A percentile compares a stretch with the other conserved stretches of the same genome.
These are phyloP conservation scores for Petrocephalus sullivani DNA, from an alignment of 2,797 vertebrate species.

Conservation along the genomic window DNA sequence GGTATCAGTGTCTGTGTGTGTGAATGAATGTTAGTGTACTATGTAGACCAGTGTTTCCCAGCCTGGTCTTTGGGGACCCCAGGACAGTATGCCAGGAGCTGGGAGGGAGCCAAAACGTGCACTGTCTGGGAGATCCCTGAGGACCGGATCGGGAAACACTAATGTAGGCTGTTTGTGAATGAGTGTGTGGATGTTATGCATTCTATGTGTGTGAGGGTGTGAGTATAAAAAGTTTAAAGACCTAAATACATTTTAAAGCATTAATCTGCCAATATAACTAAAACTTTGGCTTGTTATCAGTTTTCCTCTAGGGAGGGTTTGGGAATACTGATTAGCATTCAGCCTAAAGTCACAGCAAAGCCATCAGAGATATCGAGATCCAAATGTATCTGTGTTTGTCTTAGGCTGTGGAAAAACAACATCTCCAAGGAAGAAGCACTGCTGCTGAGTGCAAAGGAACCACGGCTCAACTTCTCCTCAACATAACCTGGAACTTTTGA, in stretches of 20 bases:
- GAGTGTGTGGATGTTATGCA: neutral
- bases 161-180: neutral
- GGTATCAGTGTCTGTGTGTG: constrained; percentile 55
- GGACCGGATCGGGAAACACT: neutral
- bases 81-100: neutral
- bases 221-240: neutral
- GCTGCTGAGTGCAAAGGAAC: constrained; percentile 58
- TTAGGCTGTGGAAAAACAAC: constrained; percentile 79
- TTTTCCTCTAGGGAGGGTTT: neutral
- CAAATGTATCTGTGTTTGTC: constrained; percentile 17
- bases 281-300: neutral
- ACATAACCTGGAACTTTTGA: constrained; percentile 32
- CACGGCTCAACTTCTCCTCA: constrained; percentile 71
- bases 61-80: neutral
- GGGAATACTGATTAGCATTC: neutral
- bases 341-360: neutral
- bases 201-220: neutral
- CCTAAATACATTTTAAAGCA: neutral
- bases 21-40: neutral
- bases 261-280: neutral
- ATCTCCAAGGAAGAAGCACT: constrained; percentile 40
- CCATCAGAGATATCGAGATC: neutral
- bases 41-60: neutral
- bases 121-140: neutral
- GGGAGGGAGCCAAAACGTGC: too few relatives aligned